Base-by-base conservation (phyloP, 2,113 vertebrate genomes). In the Myocastor coypus region DNA sequence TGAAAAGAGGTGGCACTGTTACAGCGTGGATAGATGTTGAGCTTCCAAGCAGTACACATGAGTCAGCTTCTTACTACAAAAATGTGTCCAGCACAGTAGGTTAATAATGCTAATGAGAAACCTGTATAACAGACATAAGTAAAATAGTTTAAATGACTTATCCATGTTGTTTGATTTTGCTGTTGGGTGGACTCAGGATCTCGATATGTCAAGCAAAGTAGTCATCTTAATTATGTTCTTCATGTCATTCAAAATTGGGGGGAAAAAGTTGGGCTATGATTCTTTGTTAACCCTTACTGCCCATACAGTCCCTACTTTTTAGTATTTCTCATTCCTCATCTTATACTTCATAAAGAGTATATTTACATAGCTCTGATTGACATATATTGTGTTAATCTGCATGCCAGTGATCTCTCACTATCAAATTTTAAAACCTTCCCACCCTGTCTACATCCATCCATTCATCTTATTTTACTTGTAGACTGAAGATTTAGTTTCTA, bases 401-500 rank as follows among this genome's bases (percentile, higher is more conserved):
- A 7, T 91, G 28, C 40, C 40, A 83, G 12, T 30, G 13, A 89
- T 90, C 78, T 95, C 83, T 20, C n/a, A 82, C 30, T 77, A 89
- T 87, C 50, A 87, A 28, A 59, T 95, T 88, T 63, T 84, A 71
- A 89, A 95, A 42, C 26, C 1, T 42, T 90, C 30, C 10, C 34
- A 92, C 7, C 30, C 64, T 77, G 55, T 37, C 69, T 59, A 52
- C 20, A 42, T 91, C 92, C 95, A 94, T 86, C 83, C 89, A 87
- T 95, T 92, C 30, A 94, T 87, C 92, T 97, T 87, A 94, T 96
- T 96, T 95, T 90, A 97, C 68, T 95, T 85, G 52, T 73, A 89
- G 93, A 92, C 96, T 84, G 87, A 96, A 88, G 83, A 96, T 97
- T 97, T 98, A 81, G 97, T 95, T 98, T 97, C 97, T 95, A 94